Conservation (phyloP, 2,888 invertebrate species). For the Philereme vetulata region DNA sequence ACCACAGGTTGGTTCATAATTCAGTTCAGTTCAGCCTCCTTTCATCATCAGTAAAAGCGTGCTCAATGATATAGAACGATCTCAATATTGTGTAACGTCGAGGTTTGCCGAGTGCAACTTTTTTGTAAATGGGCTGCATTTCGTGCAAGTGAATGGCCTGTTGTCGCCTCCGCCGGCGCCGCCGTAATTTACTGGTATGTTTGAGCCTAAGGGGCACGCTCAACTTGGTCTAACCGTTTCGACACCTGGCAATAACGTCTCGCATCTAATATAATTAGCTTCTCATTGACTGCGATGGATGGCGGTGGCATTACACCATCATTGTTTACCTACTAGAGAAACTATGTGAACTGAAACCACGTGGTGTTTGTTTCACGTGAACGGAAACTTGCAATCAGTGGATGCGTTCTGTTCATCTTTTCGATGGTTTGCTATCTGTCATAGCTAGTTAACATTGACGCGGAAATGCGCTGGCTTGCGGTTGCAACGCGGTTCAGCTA, state of each 20-base stretch:
- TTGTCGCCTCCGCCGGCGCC: conserved; percentile 29
- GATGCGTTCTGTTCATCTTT: conserved; percentile 17
- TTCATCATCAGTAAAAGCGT: conserved; percentile 59
- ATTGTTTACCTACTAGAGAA: conserved; percentile 57
- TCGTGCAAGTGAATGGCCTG: conserved; percentile 57
- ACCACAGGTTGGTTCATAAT: background rate
- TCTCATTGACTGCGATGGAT: conserved; percentile 61
- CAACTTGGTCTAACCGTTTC: conserved; percentile 42
- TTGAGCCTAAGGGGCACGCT: conserved; percentile 47
- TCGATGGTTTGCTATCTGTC: conserved; percentile 42
- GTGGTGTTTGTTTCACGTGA: conserved; percentile 46
- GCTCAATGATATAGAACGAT: conserved; percentile 60
- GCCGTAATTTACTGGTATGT: conserved; percentile 60
- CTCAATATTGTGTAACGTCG: conserved; percentile 62
- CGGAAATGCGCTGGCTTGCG: conserved; percentile 62
- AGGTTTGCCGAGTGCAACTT: conserved; percentile 51
- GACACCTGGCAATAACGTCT: conserved; percentile 55
- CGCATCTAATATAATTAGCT: conserved; percentile 66
- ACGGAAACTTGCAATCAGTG: conserved; percentile 39
- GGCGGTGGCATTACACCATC: conserved; percentile 51
- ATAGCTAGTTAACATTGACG: conserved; percentile 55
- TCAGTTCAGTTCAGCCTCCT: conserved; percentile 25
- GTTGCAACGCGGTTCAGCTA: conserved; percentile 46
- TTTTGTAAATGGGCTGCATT: too few species aligned
- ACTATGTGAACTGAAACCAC: conserved; percentile 50